These are phyloP conservation scores for Nomada lathburiana DNA, from an alignment of 2,888 invertebrate species.

Conservation along the genomic window DNA sequence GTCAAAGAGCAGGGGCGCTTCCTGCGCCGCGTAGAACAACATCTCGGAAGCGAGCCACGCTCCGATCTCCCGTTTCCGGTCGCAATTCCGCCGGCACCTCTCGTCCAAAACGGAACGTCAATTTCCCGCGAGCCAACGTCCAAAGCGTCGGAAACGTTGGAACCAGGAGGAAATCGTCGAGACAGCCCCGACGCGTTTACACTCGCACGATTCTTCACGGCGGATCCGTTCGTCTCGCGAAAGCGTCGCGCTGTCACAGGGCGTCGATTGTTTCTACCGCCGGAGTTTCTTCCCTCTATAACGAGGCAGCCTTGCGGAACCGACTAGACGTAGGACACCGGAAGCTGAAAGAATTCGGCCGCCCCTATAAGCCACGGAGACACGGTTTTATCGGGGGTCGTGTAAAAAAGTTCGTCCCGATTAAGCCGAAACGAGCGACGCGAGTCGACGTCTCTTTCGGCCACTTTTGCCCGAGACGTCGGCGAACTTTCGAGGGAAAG, in stretches of 20 bases:
- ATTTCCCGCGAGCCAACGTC: not conserved
- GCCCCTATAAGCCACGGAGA: not conserved
- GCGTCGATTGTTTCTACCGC: conserved; percentile 9
- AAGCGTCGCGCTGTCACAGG: not conserved
- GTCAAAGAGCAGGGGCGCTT: not conserved
- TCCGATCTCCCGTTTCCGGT: conserved; percentile 1
- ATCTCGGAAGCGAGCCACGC: conserved; percentile 2
- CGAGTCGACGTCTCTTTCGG: conserved; percentile 14
- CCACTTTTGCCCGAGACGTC: conserved; percentile 24
- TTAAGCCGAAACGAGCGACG: conserved; percentile 30
- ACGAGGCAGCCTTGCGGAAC: not conserved
- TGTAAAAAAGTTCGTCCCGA: conserved; percentile 14
- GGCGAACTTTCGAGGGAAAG: conserved; percentile 14
- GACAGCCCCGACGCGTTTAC: not conserved
- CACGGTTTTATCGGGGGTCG: conserved; percentile 1
- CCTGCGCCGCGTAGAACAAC: not conserved
- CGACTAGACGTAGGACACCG: not conserved
- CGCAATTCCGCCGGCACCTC: not conserved
- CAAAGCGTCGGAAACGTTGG: not conserved
- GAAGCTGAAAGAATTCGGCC: not conserved
- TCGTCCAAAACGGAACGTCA: not conserved
- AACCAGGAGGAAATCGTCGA: not conserved
- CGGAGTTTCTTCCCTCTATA: not conserved
- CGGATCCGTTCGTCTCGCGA: not conserved
- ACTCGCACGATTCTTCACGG: conserved; percentile 1